Evolutionary conservation across 2,797 vertebrate genomes (phyloP).

Genomic region (Octomys mimax): DNA sequence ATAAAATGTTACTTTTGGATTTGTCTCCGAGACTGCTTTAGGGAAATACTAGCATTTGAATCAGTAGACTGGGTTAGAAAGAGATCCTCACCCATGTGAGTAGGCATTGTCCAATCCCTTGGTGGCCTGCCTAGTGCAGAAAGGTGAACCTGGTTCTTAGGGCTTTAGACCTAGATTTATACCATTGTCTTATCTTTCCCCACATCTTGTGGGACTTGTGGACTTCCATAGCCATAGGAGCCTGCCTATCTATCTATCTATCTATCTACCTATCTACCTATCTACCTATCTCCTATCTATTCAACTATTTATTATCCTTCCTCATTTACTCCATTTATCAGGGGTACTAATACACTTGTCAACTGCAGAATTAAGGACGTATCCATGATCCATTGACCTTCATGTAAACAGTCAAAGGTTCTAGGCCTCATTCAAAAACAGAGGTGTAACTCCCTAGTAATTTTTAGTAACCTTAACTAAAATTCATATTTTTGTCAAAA

Average conservation of each 20-base stretch:
- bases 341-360: neutral
- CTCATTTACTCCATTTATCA: neutral
- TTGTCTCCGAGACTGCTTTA: neutral
- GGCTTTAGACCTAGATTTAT: neutral
- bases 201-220: neutral
- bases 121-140: neutral
- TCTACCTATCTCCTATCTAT: neutral
- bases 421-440: neutral
- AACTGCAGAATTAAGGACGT: neutral
- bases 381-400: neutral
- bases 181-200: neutral
- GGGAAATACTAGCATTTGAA: neutral
- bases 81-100: neutral
- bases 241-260: neutral
- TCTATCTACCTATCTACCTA: neutral
- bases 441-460: neutral
- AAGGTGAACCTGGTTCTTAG: neutral
- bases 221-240: neutral
- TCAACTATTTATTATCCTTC: neutral
- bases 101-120: neutral
- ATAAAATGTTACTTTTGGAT: neutral
- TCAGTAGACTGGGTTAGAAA: neutral
- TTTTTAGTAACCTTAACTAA: slow-evolving; percentile 30
- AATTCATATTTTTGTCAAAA: neutral
- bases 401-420: neutral